phyloP scores from a whole-genome alignment of 1,140 invertebrate species.

The Planococcus citri region DNA sequence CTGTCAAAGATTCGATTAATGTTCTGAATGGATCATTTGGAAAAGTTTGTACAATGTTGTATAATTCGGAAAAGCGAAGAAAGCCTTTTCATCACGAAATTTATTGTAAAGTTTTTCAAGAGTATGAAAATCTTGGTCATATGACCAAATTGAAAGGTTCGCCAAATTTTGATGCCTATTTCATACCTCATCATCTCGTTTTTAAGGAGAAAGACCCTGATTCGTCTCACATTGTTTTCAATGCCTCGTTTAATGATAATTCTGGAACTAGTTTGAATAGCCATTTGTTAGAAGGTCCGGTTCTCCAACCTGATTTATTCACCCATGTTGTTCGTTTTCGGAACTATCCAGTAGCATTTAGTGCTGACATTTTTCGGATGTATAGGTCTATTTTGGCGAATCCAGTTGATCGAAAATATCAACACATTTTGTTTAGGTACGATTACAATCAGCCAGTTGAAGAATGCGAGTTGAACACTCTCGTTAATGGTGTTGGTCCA shows the following conservation, averaged over 20 bases:
- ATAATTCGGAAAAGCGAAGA: too few relatives aligned
- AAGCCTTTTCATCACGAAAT: too few relatives aligned
- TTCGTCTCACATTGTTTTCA: constrained; percentile 32
- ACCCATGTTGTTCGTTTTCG: constrained; percentile 28
- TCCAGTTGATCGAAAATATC: constrained; percentile 4
- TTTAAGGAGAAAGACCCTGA: constrained; percentile 27
- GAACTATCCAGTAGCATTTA: constrained; percentile 24
- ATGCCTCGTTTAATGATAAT: constrained; percentile 30
- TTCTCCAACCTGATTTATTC: constrained; percentile 29
- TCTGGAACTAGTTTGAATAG: constrained; percentile 29
- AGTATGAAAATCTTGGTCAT: too few relatives aligned
- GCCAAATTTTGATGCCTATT: not conserved
- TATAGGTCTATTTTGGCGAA: not conserved
- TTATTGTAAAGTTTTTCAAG: too few relatives aligned
- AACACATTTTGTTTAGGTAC: not conserved
- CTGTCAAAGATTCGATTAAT: too few relatives aligned
- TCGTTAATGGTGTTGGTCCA: constrained; percentile 32
- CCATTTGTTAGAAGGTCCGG: constrained; percentile 28
- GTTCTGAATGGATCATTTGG: too few relatives aligned
- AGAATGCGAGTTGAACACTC: not conserved
- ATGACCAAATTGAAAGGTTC: too few relatives aligned
- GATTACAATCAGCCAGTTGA: not conserved
- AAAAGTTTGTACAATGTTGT: too few relatives aligned
- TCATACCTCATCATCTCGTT: constrained; percentile 24
- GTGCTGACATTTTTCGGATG: not conserved